Percentiles rank a stretch among this genome's conserved stretches.
These are phyloP conservation scores for Bombus soroeensis DNA, from an alignment of 1,140 invertebrate genomes.

Conservation along the genomic window DNA sequence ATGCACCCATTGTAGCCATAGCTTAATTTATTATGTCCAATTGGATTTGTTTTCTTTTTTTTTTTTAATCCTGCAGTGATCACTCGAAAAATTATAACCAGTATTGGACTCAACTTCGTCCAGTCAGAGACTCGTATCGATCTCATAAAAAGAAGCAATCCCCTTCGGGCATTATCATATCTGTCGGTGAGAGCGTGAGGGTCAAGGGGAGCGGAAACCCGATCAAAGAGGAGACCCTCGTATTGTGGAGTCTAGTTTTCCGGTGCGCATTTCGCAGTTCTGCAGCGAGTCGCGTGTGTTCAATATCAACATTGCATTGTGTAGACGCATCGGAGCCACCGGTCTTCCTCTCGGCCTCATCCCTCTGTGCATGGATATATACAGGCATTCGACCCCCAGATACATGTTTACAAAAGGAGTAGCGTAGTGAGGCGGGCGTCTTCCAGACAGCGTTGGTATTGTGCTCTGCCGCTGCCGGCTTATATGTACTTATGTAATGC, in stretches of 20 bases:
- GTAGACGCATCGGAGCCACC: conserved; percentile 53
- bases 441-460: conserved; percentile 71
- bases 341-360: neutral
- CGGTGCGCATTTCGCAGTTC: conserved; percentile 63
- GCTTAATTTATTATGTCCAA: no score
- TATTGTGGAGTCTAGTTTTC: conserved; percentile 47
- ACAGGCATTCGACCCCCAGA: conserved; percentile 55
- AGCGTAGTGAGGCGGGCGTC: conserved; percentile 49
- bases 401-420: conserved; percentile 66
- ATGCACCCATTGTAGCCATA: no score
- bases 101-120: neutral
- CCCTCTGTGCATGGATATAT: conserved; percentile 34
- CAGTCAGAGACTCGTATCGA: neutral
- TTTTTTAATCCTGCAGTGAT: no score
- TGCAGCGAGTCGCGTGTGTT: conserved; percentile 62
- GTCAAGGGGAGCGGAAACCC: conserved; percentile 1
- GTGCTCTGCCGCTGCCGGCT: conserved; percentile 56
- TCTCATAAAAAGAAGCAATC: neutral
- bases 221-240: conserved; percentile 23
- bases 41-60: no score
- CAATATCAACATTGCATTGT: conserved; percentile 74
- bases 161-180: conserved; percentile 39
- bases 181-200: neutral
- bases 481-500: conserved; percentile 72
- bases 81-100: neutral